Percentiles rank a stretch among this genome's conserved stretches.
These are phyloP conservation scores for Tiliacea aurago DNA, from an alignment of 2,888 invertebrate genomes.

Conservation along the genomic window DNA sequence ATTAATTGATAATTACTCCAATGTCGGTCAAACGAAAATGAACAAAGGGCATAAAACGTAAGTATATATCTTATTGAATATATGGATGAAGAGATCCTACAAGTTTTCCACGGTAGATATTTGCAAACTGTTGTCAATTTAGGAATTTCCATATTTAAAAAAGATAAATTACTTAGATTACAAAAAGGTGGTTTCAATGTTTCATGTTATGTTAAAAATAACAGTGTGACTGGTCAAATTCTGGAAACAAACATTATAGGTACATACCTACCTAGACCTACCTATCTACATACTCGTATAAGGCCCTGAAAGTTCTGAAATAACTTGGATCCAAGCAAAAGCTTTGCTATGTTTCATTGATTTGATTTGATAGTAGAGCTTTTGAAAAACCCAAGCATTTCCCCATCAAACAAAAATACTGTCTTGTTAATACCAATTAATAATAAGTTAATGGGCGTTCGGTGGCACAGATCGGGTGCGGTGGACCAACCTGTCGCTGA, in stretches of 20 bases:
- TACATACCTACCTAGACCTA: no score
- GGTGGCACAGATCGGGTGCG: slow-evolving; percentile 64
- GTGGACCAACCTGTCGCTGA: slow-evolving; percentile 69
- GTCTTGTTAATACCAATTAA: slow-evolving; percentile 46
- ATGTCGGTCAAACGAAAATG: neutral
- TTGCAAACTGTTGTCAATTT: neutral
- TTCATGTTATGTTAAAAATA: neutral
- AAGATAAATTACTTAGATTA: neutral
- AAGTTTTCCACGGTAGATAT: neutral
- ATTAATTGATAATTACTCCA: neutral
- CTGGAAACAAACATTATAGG: neutral
- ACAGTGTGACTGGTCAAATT: neutral
- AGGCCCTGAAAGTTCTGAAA: neutral
- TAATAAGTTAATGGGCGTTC: slow-evolving; percentile 36
- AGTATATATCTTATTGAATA: neutral
- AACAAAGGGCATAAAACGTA: neutral
- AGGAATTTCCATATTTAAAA: no score
- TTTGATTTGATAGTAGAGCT: slow-evolving; percentile 20
- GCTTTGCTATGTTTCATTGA: neutral
- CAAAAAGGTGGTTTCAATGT: neutral
- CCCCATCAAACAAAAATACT: slow-evolving; percentile 4
- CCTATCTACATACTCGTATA: no score
- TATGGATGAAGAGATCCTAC: neutral
- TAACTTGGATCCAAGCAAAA: slow-evolving; percentile 2
- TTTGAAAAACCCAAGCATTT: slow-evolving; percentile 17